These are phyloP conservation scores for Muntiacus reevesi DNA, from an alignment of 2,113 vertebrate genomes.

Conservation along the genomic window DNA sequence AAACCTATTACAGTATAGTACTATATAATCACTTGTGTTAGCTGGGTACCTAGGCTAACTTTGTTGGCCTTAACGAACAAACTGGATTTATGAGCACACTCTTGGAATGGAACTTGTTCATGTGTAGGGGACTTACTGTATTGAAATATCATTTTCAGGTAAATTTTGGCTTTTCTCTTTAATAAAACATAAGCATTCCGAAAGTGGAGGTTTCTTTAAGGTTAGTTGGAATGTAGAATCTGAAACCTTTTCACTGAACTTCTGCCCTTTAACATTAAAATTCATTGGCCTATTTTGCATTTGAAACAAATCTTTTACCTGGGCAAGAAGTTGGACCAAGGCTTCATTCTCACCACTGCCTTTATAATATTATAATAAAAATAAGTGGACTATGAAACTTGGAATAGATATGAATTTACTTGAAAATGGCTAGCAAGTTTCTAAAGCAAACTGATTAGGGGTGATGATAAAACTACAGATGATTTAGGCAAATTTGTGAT, in stretches of 20 bases:
- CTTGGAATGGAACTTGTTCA: background rate
- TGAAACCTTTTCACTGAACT: background rate
- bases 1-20: background rate
- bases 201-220: background rate
- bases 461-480: background rate
- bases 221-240: background rate
- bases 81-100: background rate
- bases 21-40: background rate
- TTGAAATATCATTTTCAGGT: background rate
- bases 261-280: background rate
- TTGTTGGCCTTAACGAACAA: background rate
- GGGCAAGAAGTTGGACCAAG: background rate
- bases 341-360: background rate
- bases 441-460: background rate
- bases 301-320: background rate
- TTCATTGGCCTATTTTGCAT: background rate
- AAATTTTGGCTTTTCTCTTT: background rate
- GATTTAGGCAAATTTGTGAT: background rate
- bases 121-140: background rate
- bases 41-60: background rate
- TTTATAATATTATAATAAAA: background rate
- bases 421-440: background rate
- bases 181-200: background rate
- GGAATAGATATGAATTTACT: background rate
- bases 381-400: background rate